Base-by-base conservation (phyloP, 1,140 invertebrate genomes). In the Cydia fagiglandana region DNA sequence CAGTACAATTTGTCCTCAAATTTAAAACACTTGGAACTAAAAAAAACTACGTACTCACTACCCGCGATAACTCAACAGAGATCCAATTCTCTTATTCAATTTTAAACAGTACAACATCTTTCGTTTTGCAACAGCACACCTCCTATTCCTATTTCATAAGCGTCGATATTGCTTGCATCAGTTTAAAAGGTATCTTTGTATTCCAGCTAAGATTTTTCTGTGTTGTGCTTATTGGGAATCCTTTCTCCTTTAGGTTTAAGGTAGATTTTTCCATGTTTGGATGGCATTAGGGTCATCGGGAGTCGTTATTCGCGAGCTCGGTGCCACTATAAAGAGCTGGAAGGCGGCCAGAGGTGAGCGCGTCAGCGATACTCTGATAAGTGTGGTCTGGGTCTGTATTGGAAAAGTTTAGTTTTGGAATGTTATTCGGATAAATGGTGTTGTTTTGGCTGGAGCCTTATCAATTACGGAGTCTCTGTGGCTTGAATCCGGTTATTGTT, bases 81-180 rank as follows among this genome's bases (percentile, higher is more conserved):
- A 79, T 76, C 78, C 78, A 79, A 79, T 79, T 79, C 75, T 70
- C 61, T 76, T 78, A 79, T 79, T 79, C 78, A 79, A 79, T 79
- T 79, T 76, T 76, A 79, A 76, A 78, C 77, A 76, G 61, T 76
- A 73, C 64, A 78, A 47, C 64, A 45, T 20, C 45, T 10, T 28
- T 34, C 2, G 2, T n/a, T 38, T 38, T 70, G 7, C 66, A 1
- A 7, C 34, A 17, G 3, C 34, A 70, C 9, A 17, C 3, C n/a
- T 30, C 66, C 34, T 70, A 70, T 70, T 70, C n/a, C 3, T n/a
- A 41, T 15, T 9, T 0, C 12, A 34, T 30, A 28, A 76, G 50
- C 45, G n/a, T 68, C 45, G 24, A 41, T 64, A 38, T 74, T 75
- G 74, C 68, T 34, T 73, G 47, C 66, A 50, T 24, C 28, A 50